Base-by-base conservation (phyloP, 1,140 invertebrate species). In the Brachionus sp. region DNA sequence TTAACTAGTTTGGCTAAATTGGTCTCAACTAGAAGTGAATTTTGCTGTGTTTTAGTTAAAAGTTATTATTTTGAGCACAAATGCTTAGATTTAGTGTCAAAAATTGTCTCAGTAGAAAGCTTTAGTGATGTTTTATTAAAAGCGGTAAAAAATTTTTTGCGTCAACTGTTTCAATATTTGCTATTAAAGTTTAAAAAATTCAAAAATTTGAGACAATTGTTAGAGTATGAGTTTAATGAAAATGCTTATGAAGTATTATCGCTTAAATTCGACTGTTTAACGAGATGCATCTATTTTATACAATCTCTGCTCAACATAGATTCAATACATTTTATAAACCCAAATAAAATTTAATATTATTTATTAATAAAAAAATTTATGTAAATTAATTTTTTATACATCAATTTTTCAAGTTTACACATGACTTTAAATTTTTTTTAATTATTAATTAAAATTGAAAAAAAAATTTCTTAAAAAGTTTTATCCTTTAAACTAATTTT, bases 161-260 rank as follows among this genome's bases (percentile, higher is more conserved):
- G 3, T 19, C 33, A 39, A 5, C 37, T 70, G 16, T 70, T 70
- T 39, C 13, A 70, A 42, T 39, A 23, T 70, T 70, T 70, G 37
- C 7, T 70, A 6, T 37, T 70, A 16, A 70, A 70, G 16, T 70
- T 70, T 42, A 37, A 70, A 19, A 70, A 39, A 7, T 37, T 70
- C 1, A 70, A 70, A 70, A 70, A 70, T 39, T 2, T 70, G 5
- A 70, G 37, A 44, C 33, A 70, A 37, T 37, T 37, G 16, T 9
- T 39, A 19, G 16, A 39, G 12, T 37, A 39, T 10, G 5, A 70
- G 16, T 57, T 57, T 57, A 19, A 37, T 37, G 35, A 70, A 12
- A 70, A 70, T 39, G 66, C 16, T 39, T 70, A 70, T 39, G 66
- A 70, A 39, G 37, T 70, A 19, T 16, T 70, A 33, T 37, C 66